These are phyloP conservation scores for Lasioglossum vierecki DNA, from an alignment of 2,888 invertebrate species.

Conservation along the genomic window DNA sequence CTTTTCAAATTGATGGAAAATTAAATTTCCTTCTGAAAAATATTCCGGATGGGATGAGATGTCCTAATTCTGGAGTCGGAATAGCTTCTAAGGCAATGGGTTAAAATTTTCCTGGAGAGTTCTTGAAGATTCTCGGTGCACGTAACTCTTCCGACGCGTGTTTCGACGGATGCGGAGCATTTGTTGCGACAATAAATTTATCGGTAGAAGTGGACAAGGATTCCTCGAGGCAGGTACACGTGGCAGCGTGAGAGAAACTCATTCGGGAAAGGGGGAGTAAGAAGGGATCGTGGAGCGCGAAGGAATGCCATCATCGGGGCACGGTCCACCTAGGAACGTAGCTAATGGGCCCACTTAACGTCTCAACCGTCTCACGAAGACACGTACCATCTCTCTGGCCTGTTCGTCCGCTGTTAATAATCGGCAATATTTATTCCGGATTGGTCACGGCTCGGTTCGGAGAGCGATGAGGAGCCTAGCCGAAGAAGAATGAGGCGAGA, in stretches of 20 bases:
- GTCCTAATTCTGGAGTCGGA: neutral
- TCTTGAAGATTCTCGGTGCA: too few relatives aligned
- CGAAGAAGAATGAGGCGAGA: constrained; percentile 74
- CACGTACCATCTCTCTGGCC: constrained; percentile 56
- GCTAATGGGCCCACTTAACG: constrained; percentile 84
- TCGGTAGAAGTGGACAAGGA: constrained; percentile 22
- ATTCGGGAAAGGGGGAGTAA: constrained; percentile 29
- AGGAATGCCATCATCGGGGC: constrained; percentile 75
- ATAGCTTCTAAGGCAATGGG: neutral
- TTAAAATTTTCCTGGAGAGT: neutral
- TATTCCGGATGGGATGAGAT: too few relatives aligned
- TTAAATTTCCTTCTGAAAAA: too few relatives aligned
- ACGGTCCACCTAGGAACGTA: constrained; percentile 74
- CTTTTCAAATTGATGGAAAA: too few relatives aligned
- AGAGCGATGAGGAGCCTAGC: constrained; percentile 78
- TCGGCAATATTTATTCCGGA: constrained; percentile 83
- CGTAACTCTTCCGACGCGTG: neutral
- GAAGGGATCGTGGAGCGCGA: constrained; percentile 55
- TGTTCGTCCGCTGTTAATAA: constrained; percentile 77
- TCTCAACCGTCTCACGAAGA: constrained; percentile 79
- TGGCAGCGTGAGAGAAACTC: constrained; percentile 63
- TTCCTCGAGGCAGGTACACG: constrained; percentile 56
- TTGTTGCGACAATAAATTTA: neutral
- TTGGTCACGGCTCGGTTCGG: constrained; percentile 82
- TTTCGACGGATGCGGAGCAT: neutral